Percentiles rank a stretch among this genome's conserved stretches.
phyloP scores from a whole-genome alignment of 2,797 vertebrate species.

The Cirrhinus mrigala region DNA sequence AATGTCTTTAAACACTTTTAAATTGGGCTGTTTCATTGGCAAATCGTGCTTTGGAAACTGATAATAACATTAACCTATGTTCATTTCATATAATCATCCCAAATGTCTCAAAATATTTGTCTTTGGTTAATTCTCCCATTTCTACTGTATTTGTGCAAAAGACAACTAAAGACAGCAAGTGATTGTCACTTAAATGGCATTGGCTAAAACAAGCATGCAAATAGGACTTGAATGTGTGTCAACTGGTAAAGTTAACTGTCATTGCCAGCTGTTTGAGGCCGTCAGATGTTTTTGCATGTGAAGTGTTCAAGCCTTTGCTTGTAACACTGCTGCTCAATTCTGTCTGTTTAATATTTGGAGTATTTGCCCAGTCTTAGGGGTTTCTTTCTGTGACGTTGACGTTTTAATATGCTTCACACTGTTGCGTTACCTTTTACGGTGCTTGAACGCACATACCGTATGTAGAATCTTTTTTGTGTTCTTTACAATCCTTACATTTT shows the following conservation, averaged over 20 bases:
- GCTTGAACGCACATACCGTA: not conserved
- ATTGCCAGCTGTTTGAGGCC: conserved; percentile 38
- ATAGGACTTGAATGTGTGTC: not conserved
- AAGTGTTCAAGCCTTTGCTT: not conserved
- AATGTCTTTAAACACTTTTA: too few relatives aligned
- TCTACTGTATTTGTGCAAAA: too few relatives aligned
- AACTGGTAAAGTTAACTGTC: conserved; percentile 12
- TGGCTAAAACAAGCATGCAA: conserved; percentile 8
- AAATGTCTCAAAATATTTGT: too few relatives aligned
- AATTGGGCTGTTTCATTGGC: too few relatives aligned
- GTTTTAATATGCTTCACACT: not conserved
- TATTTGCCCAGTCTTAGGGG: conserved; percentile 9
- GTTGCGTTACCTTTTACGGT: conserved; percentile 24
- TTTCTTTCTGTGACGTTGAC: conserved; percentile 9
- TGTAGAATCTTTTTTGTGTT: not conserved
- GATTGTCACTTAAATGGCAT: not conserved
- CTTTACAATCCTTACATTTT: conserved; percentile 9
- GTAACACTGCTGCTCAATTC: not conserved
- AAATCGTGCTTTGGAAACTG: too few relatives aligned
- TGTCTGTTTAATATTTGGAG: conserved; percentile 11
- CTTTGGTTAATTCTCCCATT: too few relatives aligned
- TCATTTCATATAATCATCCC: not conserved
- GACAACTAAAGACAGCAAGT: not conserved
- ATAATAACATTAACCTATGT: not conserved
- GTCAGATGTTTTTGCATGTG: not conserved